Evolutionary conservation across 2,888 invertebrate species (phyloP), one percentile per base, ranked within the genome.

Genomic region (Spilosoma lubricipeda): DNA sequence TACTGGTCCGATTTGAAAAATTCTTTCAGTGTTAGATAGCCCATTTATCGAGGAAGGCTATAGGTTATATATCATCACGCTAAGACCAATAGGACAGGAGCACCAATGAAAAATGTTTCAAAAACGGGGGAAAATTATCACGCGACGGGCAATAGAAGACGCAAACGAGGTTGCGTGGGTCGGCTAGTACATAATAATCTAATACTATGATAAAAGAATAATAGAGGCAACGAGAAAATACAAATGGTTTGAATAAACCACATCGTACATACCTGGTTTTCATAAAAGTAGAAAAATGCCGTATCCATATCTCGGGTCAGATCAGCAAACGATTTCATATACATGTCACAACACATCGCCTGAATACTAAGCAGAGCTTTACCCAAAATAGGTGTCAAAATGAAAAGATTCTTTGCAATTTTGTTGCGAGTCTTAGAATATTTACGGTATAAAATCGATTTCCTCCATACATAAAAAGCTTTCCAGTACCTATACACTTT

Each of bases 391-490:
- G 97, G 97, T 84, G 98, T 97, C 15, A 97, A 96, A 78, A 97
- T 96, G 85, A 98, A 98, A 1, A 98, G 94, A 88, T 97, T 97
- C 64, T 97, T 96, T 30, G 96, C 96, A 33, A 99, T 90, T 80
- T 93, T 94, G 74, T 93, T 94, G 77, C 97, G 95, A 1, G 97
- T 96, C 33, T 94, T 92, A 52, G 93, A 94, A 72, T 97, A 97
- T 90, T 98, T 98, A 76, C 96, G 96, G 87, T 96, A 97, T 63
- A 97, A 93, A 45, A 99, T 96, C 27, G 97, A 97, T 90, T 97
- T 97, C 75, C 96, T 96, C 98, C 98, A 98, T 0, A 97, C 97
- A 86, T 97, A 97, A 90, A 98, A 98, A 0, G 97, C 97, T 92
- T 98, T 98, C 98, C 98, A 98, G 77, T 96, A 95, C 23, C 97